These are phyloP conservation scores for Marisa cornuarietis DNA, from an alignment of 1,140 invertebrate species.

Conservation along the genomic window DNA sequence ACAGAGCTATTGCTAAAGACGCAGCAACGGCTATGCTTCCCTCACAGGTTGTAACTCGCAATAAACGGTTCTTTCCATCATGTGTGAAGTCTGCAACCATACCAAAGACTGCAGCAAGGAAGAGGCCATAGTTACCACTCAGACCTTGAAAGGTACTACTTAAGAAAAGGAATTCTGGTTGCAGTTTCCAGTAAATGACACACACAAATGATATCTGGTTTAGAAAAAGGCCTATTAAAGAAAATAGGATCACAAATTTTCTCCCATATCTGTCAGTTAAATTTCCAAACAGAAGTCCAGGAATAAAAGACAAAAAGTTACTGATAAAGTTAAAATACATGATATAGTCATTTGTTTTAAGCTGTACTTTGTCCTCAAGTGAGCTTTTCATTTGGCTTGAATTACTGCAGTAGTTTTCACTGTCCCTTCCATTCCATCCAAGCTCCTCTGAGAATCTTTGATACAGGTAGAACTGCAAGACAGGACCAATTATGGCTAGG, in stretches of 20 bases:
- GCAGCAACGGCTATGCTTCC: neutral
- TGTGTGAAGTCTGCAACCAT: conserved; percentile 13
- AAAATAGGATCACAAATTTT: conserved; percentile 14
- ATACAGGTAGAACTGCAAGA: conserved; percentile 16
- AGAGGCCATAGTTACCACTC: conserved; percentile 14
- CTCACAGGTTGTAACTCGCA: conserved; percentile 8
- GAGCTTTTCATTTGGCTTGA: neutral
- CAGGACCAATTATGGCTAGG: neutral
- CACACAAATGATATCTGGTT: neutral
- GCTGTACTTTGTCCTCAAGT: conserved; percentile 1
- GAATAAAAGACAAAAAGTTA: conserved; percentile 10
- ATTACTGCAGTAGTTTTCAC: neutral
- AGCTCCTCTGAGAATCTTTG: conserved; percentile 9
- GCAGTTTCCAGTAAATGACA: neutral
- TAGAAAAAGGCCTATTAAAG: neutral
- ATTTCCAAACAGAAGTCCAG: conserved; percentile 1
- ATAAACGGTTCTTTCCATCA: neutral
- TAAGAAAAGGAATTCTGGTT: neutral
- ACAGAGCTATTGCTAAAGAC: neutral
- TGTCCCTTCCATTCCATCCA: neutral
- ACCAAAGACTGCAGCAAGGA: conserved; percentile 7
- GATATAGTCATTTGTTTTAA: neutral
- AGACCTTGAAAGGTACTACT: conserved; percentile 2
- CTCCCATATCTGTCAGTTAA: conserved; percentile 10
- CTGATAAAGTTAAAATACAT: conserved; percentile 16